Evolutionary conservation across 2,888 invertebrate genomes (phyloP).

Genomic region (Dasysyrphus tricinctus): DNA sequence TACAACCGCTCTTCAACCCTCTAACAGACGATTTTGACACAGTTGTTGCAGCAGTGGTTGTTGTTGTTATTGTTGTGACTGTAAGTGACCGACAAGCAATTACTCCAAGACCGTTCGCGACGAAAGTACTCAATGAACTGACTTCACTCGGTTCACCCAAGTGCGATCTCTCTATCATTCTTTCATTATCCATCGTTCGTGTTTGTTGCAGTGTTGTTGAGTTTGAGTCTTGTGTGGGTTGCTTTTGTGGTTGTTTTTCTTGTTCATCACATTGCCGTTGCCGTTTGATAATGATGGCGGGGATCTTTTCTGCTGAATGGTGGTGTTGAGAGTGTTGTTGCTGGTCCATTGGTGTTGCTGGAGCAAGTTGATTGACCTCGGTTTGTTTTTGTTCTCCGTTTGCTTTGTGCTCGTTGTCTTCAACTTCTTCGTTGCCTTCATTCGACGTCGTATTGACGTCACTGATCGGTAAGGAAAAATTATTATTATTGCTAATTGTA

Average conservation of each 20-base stretch:
- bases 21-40: conserved; percentile 39
- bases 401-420: conserved; percentile 59
- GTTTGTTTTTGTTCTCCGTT: conserved; percentile 73
- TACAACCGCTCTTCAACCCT: conserved; percentile 38
- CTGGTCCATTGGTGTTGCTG: conserved; percentile 31
- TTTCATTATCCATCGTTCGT: conserved; percentile 53
- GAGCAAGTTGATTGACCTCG: conserved; percentile 71
- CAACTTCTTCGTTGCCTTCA: background rate
- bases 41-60: conserved; percentile 51
- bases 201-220: conserved; percentile 56
- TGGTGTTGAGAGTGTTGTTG: background rate
- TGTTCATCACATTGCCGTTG: conserved; percentile 18
- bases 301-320: conserved; percentile 33
- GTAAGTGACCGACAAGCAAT: conserved; percentile 53
- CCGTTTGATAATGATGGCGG: conserved; percentile 19
- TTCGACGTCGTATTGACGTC: conserved; percentile 47
- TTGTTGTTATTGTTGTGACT: conserved; percentile 36
- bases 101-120: conserved; percentile 76
- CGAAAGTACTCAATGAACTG: conserved; percentile 81
- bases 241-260: conserved; percentile 36
- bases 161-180: conserved; percentile 63
- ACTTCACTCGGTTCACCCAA: conserved; percentile 74
- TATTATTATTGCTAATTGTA: conserved; percentile 22
- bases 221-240: conserved; percentile 43
- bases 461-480: conserved; percentile 39